Percentiles rank a stretch among this genome's conserved stretches.
Evolutionary conservation across 2,888 invertebrate species (phyloP).

Genomic region (Chrysomela aeneicollis): DNA sequence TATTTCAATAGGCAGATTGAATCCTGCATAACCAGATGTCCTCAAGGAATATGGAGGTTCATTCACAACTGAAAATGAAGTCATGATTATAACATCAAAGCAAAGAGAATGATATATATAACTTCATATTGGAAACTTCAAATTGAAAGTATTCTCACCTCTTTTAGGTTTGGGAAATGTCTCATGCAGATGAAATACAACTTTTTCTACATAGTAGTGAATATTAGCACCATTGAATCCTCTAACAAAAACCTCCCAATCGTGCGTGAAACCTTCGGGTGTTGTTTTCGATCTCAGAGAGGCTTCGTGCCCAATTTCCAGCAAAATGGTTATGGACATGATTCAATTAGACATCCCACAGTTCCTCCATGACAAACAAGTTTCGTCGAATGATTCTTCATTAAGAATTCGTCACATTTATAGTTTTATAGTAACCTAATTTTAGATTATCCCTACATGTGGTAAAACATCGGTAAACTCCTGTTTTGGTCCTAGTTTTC

Average conservation of each 20-base stretch:
- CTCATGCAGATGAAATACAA: conserved; percentile 89
- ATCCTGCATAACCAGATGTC: conserved; percentile 97
- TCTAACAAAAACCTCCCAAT: conserved; percentile 95
- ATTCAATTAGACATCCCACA: conserved; percentile 50
- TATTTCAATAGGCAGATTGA: conserved; percentile 88
- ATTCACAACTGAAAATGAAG: conserved; percentile 78
- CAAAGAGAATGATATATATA: too few species aligned
- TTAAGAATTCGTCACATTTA: conserved; percentile 35
- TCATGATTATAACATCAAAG: not conserved
- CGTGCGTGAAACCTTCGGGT: conserved; percentile 93
- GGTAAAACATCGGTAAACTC: conserved; percentile 28
- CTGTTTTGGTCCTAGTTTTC: not conserved
- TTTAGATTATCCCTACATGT: conserved; percentile 43
- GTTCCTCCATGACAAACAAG: conserved; percentile 36
- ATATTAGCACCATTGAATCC: conserved; percentile 89
- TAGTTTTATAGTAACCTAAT: conserved; percentile 40
- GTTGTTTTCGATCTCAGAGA: conserved; percentile 81
- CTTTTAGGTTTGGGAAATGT: conserved; percentile 92
- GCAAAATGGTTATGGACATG: conserved; percentile 79
- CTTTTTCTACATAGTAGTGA: conserved; percentile 90
- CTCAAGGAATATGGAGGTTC: conserved; percentile 90
- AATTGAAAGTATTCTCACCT: conserved; percentile 65
- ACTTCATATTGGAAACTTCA: not conserved
- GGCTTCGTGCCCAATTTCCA: conserved; percentile 94
- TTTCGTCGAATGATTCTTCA: conserved; percentile 32